Percentiles rank a stretch among this genome's conserved stretches.
Conservation (phyloP, 2,113 vertebrate species). For the Atractosteus spatula region DNA sequence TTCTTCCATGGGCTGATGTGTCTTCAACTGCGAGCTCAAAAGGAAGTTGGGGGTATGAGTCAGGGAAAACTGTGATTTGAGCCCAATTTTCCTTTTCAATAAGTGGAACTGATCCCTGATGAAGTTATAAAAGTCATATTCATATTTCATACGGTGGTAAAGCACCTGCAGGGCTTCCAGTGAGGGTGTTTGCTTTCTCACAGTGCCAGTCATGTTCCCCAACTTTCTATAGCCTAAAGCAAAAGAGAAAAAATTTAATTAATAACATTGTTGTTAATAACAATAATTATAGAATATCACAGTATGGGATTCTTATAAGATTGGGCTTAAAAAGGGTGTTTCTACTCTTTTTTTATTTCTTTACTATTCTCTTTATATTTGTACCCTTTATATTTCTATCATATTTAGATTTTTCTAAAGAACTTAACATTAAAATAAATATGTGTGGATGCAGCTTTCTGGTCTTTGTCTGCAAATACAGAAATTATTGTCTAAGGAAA, state of each 20-base stretch:
- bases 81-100: slow-evolving; percentile 91
- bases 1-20: slow-evolving; percentile 78
- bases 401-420: too few relatives aligned
- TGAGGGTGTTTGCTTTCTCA: slow-evolving; percentile 89
- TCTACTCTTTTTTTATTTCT: too few relatives aligned
- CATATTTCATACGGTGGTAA: slow-evolving; percentile 91
- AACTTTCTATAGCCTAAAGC: slow-evolving; percentile 86
- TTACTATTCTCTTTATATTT: too few relatives aligned
- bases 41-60: slow-evolving; percentile 66
- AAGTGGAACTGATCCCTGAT: slow-evolving; percentile 94
- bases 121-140: slow-evolving; percentile 96
- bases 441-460: too few relatives aligned
- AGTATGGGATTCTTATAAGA: too few relatives aligned
- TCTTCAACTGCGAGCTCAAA: slow-evolving; percentile 77
- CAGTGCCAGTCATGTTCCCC: slow-evolving; percentile 94
- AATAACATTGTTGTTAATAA: background rate
- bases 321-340: background rate
- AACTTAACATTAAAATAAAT: too few relatives aligned
- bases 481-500: too few relatives aligned
- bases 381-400: too few relatives aligned
- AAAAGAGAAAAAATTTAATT: background rate
- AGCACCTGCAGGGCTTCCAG: slow-evolving; percentile 90
- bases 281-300: background rate
- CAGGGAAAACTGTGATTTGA: slow-evolving; percentile 69
- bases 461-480: too few relatives aligned